Conservation (phyloP, 2,888 invertebrate species). For the Eugnorisma glareosa region DNA sequence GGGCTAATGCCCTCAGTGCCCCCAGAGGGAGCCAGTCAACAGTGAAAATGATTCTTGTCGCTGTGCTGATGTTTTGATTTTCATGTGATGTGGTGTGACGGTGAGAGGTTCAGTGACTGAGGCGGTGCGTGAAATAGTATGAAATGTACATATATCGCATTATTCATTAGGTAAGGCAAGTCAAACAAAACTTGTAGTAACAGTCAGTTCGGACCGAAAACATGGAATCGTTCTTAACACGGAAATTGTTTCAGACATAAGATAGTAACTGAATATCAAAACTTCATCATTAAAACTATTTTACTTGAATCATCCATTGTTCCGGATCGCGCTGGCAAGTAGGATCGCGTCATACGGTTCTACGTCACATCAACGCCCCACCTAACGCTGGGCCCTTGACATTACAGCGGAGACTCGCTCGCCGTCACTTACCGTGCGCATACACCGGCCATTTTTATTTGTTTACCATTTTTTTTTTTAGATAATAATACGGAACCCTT, state of each 20-base stretch:
- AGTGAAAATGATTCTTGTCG: constrained; percentile 60
- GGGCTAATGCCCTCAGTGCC: constrained; percentile 54
- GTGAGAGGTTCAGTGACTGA: neutral
- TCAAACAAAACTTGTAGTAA: neutral
- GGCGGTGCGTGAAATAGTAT: neutral
- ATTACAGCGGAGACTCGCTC: too few species aligned
- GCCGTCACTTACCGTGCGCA: too few species aligned
- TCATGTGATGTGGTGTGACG: constrained; percentile 29
- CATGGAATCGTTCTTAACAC: neutral
- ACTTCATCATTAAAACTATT: neutral
- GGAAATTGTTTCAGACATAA: neutral
- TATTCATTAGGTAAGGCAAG: neutral
- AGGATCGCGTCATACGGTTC: too few species aligned
- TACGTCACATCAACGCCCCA: too few species aligned
- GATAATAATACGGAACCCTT: too few species aligned
- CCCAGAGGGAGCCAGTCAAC: constrained; percentile 56
- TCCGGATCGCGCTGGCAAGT: too few species aligned
- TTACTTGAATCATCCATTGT: neutral
- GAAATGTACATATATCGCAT: neutral
- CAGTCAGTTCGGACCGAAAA: neutral
- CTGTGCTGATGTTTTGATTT: constrained; percentile 52
- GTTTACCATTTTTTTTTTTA: too few species aligned
- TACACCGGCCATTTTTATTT: too few species aligned
- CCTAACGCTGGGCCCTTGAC: too few species aligned
- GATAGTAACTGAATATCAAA: neutral